phyloP scores from a whole-genome alignment of 2,113 vertebrate species.

The Spermophilus dauricus region DNA sequence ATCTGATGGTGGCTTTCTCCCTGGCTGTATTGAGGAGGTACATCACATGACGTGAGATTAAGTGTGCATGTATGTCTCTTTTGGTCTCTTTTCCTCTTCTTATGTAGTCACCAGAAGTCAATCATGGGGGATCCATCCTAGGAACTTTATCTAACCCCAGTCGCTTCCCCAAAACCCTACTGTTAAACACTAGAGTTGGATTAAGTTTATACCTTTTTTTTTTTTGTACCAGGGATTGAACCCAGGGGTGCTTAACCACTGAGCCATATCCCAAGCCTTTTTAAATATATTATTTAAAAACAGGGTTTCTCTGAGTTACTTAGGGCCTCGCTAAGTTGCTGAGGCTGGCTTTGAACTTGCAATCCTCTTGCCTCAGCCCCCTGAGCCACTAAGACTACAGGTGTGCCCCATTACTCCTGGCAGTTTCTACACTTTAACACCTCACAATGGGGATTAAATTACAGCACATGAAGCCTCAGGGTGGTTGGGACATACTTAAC shows the following conservation, averaged over 20 bases:
- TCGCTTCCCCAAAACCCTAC: neutral
- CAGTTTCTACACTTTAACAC: no score
- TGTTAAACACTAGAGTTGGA: neutral
- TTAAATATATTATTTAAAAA: no score
- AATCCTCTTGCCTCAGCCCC: no score
- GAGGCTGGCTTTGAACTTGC: no score
- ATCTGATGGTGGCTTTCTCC: neutral
- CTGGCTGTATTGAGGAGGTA: neutral
- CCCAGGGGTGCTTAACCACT: no score
- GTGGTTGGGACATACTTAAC: neutral
- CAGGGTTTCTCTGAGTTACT: no score
- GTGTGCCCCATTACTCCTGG: no score
- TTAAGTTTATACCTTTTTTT: neutral
- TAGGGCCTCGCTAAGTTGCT: no score
- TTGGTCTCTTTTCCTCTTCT: neutral
- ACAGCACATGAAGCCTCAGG: neutral
- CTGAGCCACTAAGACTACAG: no score
- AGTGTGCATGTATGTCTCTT: neutral
- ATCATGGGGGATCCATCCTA: no score
- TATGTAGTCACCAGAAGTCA: neutral
- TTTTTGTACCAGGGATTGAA: no score
- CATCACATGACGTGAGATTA: neutral
- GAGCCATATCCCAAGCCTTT: no score
- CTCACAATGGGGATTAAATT: neutral
- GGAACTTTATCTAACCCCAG: neutral